Evolutionary conservation across 2,797 vertebrate species (phyloP), one percentile per base, ranked within the genome.

Genomic region (Gadopsis bispinosus): DNA sequence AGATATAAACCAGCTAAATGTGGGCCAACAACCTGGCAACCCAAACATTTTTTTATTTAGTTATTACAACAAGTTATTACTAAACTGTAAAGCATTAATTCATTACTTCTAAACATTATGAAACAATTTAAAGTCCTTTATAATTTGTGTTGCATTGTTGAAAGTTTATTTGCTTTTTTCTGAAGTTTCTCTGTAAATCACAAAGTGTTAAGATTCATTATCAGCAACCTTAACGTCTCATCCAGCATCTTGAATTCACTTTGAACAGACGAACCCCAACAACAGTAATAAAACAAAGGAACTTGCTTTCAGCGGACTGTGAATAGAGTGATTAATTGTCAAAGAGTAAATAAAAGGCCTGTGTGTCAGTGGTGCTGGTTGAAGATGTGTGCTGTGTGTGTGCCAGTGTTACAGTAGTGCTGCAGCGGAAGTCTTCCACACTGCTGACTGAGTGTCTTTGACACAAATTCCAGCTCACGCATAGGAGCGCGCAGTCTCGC

Each of bases 381-480:
- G 53, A 59, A 78, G 79, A 63, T 68, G 70, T 58, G 29, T 6
- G 16, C 45, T 43, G 13, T 14, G 43, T 43, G 13, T 43, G 43
- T 16, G 13, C 7, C 37, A 68, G 79, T 81, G 80, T 81, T 70
- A 82, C 90, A 86, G 85, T 75, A 73, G 59, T 26, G 69, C 75
- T 64, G 66, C 78, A 73, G 66, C 33, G 69, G 76, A 86, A 83
- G 72, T 80, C 70, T 71, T 89, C 84, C 84, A 71, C 83, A 22
- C 76, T 85, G 76, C 81, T 88, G 83, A 83, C 87, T 88, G 71
- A 82, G 83, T 75, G 77, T 74, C 87, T 88, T 75, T 89, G 93
- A 92, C 91, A 91, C 89, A 90, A 63, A 91, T 92, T 87, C 85
- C 86, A 78, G 78, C 74, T 85, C 79, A 70, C 51, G 65, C 79